These are phyloP conservation scores for Tachina lurida DNA, from an alignment of 2,888 invertebrate genomes.

Conservation along the genomic window DNA sequence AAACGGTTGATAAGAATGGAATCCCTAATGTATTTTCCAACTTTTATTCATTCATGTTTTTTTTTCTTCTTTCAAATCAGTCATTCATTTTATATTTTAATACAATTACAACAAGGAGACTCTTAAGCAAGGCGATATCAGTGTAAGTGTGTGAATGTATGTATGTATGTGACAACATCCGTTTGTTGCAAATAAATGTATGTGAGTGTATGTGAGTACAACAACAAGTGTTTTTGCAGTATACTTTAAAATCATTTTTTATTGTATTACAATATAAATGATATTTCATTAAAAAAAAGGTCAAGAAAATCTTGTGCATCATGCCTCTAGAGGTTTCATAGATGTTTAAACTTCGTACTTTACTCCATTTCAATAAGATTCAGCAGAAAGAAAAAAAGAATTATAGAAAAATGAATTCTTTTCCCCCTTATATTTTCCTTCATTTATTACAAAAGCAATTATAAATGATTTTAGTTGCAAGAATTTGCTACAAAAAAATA, in stretches of 20 bases:
- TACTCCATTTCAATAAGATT: conserved; percentile 21
- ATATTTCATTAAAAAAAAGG: conserved; percentile 46
- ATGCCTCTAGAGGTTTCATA: conserved; percentile 63
- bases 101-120: conserved; percentile 28
- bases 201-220: background rate
- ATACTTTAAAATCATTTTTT: conserved; percentile 57
- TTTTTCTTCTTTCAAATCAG: conserved; percentile 1
- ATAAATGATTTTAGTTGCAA: conserved; percentile 57
- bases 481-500: background rate
- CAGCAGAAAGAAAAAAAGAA: background rate
- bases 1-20: conserved; percentile 51
- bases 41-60: conserved; percentile 15
- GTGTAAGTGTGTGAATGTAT: background rate
- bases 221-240: conserved; percentile 20
- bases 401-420: conserved; percentile 17
- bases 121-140: background rate
- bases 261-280: conserved; percentile 48
- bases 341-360: conserved; percentile 18
- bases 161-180: background rate
- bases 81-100: conserved; percentile 37
- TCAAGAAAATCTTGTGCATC: conserved; percentile 62
- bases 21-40: conserved; percentile 51
- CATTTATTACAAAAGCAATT: conserved; percentile 54
- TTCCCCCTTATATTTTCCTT: background rate
- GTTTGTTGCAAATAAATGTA: background rate